A percentile compares a stretch with the other conserved stretches of the same genome.
These are phyloP conservation scores for Heliconius nattereri DNA, from an alignment of 1,140 invertebrate species.

Conservation along the genomic window DNA sequence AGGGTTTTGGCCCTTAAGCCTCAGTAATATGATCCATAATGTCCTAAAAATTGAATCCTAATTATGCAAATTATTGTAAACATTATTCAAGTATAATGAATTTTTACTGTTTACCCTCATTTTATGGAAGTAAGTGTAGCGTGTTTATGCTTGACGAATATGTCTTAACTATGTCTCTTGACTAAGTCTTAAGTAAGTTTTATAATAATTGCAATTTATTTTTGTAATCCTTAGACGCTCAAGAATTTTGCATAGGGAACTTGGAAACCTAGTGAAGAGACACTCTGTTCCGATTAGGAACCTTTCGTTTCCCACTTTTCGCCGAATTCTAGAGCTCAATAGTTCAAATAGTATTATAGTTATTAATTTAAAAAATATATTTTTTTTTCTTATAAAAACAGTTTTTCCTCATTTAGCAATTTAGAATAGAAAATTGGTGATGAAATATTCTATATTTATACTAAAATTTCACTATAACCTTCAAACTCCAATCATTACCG, in stretches of 20 bases:
- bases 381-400: no score
- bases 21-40: neutral
- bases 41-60: neutral
- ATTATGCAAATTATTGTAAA: conserved; percentile 7
- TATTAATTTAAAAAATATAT: no score
- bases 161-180: neutral
- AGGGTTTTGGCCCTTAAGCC: neutral
- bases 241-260: neutral
- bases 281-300: no score
- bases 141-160: neutral
- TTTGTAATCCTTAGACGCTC: neutral
- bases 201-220: neutral
- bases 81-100: conserved; percentile 10
- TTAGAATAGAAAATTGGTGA: no score
- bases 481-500: conserved; percentile 5
- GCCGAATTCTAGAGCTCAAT: no score
- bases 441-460: neutral
- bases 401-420: no score
- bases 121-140: neutral
- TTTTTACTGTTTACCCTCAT: conserved; percentile 14
- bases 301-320: no score
- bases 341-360: no score
- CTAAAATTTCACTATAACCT: neutral
- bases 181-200: neutral
- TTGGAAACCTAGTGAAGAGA: no score